Percentiles rank a stretch among this genome's conserved stretches.
These are phyloP conservation scores for Dermochelys coriacea DNA, from an alignment of 2,797 vertebrate genomes.

Conservation along the genomic window DNA sequence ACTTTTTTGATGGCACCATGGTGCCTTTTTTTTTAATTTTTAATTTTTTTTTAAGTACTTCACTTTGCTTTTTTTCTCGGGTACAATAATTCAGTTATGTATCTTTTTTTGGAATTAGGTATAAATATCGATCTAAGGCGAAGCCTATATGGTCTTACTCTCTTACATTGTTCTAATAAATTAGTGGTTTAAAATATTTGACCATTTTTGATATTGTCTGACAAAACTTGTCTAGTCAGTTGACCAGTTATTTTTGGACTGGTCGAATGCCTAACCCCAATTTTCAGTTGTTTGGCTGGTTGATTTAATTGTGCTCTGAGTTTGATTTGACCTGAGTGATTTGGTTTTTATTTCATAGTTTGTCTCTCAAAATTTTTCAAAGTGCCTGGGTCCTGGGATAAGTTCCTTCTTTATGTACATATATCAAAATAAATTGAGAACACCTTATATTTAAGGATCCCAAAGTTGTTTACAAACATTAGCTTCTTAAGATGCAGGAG, in stretches of 20 bases:
- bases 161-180: background rate
- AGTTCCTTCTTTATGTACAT: conserved; percentile 1
- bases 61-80: too few relatives aligned
- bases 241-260: background rate
- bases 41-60: too few relatives aligned
- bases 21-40: too few relatives aligned
- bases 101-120: background rate
- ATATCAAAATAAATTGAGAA: background rate
- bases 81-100: background rate
- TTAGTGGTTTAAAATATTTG: background rate
- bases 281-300: conserved; percentile 55
- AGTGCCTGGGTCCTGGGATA: conserved; percentile 4
- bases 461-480: background rate
- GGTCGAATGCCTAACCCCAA: background rate
- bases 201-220: background rate
- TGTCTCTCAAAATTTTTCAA: conserved; percentile 35
- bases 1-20: background rate
- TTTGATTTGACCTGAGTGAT: background rate
- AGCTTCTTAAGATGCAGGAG: background rate
- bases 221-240: background rate
- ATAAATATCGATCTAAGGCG: background rate
- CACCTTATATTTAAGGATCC: background rate
- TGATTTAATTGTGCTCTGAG: conserved; percentile 46
- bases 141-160: background rate
- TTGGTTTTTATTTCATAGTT: conserved; percentile 37